Evolutionary conservation across 2,113 vertebrate genomes (phyloP).

Genomic region (Asarcornis scutulata): DNA sequence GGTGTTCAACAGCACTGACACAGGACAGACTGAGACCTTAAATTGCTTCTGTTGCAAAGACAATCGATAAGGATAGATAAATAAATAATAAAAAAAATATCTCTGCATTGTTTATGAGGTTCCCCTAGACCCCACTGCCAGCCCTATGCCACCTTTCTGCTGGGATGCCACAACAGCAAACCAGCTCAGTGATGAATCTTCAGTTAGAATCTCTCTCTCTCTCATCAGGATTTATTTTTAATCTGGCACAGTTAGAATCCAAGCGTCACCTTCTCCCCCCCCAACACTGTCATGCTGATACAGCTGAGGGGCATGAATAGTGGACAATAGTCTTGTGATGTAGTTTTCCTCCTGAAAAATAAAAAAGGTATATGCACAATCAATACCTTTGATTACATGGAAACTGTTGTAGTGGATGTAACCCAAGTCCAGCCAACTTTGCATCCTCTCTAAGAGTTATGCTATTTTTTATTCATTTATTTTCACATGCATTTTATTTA

Average conservation of each 20-base stretch:
- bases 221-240: background rate
- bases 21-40: background rate
- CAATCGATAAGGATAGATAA: background rate
- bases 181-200: background rate
- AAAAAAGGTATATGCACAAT: background rate
- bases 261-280: background rate
- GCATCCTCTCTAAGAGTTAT: background rate
- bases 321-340: background rate
- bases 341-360: background rate
- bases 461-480: too few relatives aligned
- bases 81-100: background rate
- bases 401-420: background rate
- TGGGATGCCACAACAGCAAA: background rate
- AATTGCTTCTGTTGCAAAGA: background rate
- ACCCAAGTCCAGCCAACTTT: background rate
- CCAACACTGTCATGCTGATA: fast-evolving
- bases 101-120: background rate
- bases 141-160: background rate
- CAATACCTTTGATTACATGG: background rate
- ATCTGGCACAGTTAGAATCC: background rate
- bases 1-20: background rate
- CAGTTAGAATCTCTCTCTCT: background rate
- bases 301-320: background rate
- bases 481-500: background rate
- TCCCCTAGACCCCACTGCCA: background rate